A percentile compares a stretch with the other conserved stretches of the same genome.
Evolutionary conservation across 2,797 vertebrate genomes (phyloP).

Genomic region (Falco novaeseelandiae): DNA sequence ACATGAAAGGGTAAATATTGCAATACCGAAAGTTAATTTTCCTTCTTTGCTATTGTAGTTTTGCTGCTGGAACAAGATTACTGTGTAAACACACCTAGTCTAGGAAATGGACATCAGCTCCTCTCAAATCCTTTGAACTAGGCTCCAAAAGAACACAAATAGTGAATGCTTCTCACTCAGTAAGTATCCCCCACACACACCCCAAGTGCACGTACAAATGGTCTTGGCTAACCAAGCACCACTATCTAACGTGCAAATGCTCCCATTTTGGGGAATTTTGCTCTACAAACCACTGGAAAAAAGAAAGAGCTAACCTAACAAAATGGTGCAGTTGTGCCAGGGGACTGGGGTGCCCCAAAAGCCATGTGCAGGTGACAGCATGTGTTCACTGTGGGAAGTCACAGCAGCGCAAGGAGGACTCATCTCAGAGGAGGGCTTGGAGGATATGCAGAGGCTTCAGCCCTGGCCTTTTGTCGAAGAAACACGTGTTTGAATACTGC

Average conservation of each 20-base stretch:
- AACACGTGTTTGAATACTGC: slow-evolving; percentile 54
- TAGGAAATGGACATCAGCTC: neutral
- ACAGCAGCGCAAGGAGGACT: fast-evolving
- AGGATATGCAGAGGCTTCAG: neutral
- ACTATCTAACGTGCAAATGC: neutral
- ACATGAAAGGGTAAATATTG: neutral
- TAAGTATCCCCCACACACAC: no score
- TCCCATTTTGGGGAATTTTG: neutral
- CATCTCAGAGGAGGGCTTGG: neutral
- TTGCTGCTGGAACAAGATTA: neutral
- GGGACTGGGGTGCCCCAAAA: neutral
- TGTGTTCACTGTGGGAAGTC: fast-evolving
- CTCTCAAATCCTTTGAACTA: neutral
- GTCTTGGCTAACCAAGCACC: neutral
- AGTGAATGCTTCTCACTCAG: neutral
- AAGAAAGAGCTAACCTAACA: neutral
- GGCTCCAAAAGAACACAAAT: neutral
- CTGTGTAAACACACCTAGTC: neutral
- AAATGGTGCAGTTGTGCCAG: neutral
- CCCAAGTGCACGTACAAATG: neutral
- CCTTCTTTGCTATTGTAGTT: neutral
- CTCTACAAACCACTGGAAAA: neutral
- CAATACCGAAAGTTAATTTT: neutral
- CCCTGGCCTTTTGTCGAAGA: neutral
- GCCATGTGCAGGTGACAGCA: neutral